Conservation (phyloP, 2,888 invertebrate genomes). For the Hoplodrina blanda region DNA sequence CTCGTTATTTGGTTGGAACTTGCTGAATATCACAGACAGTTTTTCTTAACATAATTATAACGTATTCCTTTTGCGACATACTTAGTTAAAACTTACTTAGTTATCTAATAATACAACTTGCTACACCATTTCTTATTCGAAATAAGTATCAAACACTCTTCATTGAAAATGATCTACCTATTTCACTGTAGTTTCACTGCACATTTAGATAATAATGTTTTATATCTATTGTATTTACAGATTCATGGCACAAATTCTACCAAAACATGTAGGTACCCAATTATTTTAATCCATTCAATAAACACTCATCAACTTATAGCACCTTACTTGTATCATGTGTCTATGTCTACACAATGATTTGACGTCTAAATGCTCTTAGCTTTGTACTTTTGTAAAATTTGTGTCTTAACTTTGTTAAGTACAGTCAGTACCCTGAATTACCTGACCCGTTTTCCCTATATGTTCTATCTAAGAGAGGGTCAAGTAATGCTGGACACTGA, state of each 20-base stretch:
- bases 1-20: background rate
- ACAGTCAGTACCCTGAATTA: too few relatives aligned
- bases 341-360: background rate
- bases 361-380: background rate
- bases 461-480: too few relatives aligned
- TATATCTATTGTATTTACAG: background rate
- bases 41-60: background rate
- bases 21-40: background rate
- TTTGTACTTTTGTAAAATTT: too few relatives aligned
- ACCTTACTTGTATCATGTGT: background rate
- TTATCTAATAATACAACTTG: background rate
- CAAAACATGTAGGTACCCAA: background rate
- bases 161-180: background rate
- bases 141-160: background rate
- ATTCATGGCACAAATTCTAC: slow-evolving; percentile 4
- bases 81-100: background rate
- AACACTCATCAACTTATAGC: background rate
- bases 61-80: background rate
- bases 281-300: background rate
- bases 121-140: background rate
- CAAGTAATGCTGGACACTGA: too few relatives aligned
- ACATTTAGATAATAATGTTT: background rate
- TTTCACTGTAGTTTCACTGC: background rate
- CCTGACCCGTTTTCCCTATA: too few relatives aligned
- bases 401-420: too few relatives aligned